Conservation (phyloP, 2,113 vertebrate species). For the Anser brachyrhynchus region DNA sequence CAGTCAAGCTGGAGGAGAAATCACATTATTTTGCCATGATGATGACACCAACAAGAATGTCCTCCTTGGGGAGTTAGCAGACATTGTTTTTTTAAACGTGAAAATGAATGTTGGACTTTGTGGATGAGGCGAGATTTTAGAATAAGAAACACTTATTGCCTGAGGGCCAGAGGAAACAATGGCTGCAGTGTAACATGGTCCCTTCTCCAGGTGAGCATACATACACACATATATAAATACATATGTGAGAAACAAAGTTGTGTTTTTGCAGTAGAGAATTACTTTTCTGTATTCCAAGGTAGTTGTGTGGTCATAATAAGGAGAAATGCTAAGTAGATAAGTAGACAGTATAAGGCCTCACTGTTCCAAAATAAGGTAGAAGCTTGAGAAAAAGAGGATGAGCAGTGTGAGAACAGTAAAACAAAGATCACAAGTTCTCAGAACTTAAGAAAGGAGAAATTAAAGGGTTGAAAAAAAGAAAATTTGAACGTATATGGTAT, state of each 20-base stretch:
- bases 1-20: not conserved
- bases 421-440: too few relatives aligned
- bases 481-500: too few relatives aligned
- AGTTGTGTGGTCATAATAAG: too few relatives aligned
- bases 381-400: too few relatives aligned
- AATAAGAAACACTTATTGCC: not conserved
- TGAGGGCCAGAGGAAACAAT: not conserved
- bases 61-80: not conserved
- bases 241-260: not conserved
- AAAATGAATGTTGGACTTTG: not conserved
- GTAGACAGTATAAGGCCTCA: too few relatives aligned
- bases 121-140: not conserved
- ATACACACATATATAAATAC: not conserved
- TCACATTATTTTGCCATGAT: fast-evolving
- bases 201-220: not conserved
- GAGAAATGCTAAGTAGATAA: too few relatives aligned
- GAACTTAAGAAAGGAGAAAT: too few relatives aligned
- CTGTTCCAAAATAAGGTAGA: too few relatives aligned
- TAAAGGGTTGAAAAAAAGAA: too few relatives aligned
- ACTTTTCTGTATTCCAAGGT: too few relatives aligned
- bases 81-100: not conserved
- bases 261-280: too few relatives aligned
- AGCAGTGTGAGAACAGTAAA: too few relatives aligned
- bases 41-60: not conserved
- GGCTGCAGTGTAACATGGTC: not conserved